Evolutionary conservation across 2,888 invertebrate genomes (phyloP).

Genomic region (Hypolimnas misippus): DNA sequence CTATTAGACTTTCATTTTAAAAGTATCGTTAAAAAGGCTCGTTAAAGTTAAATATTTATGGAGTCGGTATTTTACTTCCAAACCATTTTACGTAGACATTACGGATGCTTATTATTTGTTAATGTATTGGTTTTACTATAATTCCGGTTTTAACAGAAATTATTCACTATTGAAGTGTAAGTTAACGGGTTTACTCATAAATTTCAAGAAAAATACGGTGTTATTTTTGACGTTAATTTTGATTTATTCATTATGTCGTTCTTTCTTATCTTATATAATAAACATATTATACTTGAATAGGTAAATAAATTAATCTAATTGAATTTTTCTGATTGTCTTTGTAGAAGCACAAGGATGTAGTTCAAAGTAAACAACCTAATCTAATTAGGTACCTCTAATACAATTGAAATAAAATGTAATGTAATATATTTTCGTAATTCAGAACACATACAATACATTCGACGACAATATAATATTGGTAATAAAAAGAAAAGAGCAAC

Average conservation of each 20-base stretch:
- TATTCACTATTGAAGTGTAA: neutral
- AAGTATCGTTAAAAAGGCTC: slow-evolving; percentile 45
- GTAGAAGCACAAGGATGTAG: no score
- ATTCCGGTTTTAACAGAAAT: slow-evolving; percentile 10
- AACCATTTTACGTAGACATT: slow-evolving; percentile 36
- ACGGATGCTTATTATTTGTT: slow-evolving; percentile 39
- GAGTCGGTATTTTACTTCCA: slow-evolving; percentile 39
- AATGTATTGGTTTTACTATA: slow-evolving; percentile 33
- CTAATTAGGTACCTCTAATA: no score
- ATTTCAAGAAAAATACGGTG: no score
- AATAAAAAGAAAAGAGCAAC: slow-evolving; percentile 3
- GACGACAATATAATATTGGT: neutral
- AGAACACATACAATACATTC: neutral
- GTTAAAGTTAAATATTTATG: slow-evolving; percentile 47
- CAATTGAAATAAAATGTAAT: no score
- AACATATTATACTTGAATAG: no score
- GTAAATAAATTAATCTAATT: no score
- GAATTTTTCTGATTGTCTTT: no score
- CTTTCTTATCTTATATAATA: no score
- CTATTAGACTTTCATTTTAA: slow-evolving; percentile 41
- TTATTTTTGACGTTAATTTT: no score
- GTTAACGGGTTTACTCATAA: neutral
- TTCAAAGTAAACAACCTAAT: no score
- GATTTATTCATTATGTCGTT: no score
- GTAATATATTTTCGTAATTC: neutral